Evolutionary conservation across 1,140 invertebrate species (phyloP).

Genomic region (Drosophila melanogaster): DNA sequence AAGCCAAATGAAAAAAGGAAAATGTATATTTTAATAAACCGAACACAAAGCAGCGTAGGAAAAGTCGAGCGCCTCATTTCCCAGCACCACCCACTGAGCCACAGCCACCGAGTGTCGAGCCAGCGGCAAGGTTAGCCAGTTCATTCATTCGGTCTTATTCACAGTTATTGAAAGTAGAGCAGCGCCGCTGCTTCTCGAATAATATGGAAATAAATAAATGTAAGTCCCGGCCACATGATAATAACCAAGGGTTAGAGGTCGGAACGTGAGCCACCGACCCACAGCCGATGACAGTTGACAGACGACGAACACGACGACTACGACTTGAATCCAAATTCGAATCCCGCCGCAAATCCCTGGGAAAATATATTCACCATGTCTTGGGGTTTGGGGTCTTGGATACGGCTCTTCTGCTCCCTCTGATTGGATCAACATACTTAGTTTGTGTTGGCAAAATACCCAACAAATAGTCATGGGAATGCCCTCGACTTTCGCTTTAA

Average conservation of each 20-base stretch:
- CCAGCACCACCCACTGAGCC: constrained; percentile 4
- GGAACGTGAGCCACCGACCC: constrained; percentile 27
- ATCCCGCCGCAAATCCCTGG: constrained; percentile 18
- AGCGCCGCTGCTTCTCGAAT: constrained; percentile 55
- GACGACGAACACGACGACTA: background rate
- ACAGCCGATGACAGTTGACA: constrained; percentile 31
- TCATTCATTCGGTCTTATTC: constrained; percentile 73
- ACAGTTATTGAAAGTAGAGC: constrained; percentile 69
- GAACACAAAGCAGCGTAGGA: constrained; percentile 42
- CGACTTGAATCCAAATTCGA: constrained; percentile 1
- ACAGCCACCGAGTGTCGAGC: constrained; percentile 18
- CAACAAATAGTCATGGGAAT: constrained; percentile 22
- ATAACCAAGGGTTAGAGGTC: constrained; percentile 56
- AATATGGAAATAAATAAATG: constrained; percentile 65
- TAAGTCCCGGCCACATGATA: constrained; percentile 28
- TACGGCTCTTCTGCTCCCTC: constrained; percentile 11
- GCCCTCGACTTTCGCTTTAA: constrained; percentile 16
- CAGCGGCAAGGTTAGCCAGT: constrained; percentile 64
- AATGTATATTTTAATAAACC: constrained; percentile 68
- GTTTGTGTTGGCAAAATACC: constrained; percentile 34
- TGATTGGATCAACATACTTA: constrained; percentile 47
- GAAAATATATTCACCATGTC: constrained; percentile 38
- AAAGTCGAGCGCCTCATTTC: constrained; percentile 7
- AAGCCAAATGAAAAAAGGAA: constrained; percentile 34
- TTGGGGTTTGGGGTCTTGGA: constrained; percentile 24